These are phyloP conservation scores for Mermis nigrescens DNA, from an alignment of 2,888 invertebrate species.

Conservation along the genomic window DNA sequence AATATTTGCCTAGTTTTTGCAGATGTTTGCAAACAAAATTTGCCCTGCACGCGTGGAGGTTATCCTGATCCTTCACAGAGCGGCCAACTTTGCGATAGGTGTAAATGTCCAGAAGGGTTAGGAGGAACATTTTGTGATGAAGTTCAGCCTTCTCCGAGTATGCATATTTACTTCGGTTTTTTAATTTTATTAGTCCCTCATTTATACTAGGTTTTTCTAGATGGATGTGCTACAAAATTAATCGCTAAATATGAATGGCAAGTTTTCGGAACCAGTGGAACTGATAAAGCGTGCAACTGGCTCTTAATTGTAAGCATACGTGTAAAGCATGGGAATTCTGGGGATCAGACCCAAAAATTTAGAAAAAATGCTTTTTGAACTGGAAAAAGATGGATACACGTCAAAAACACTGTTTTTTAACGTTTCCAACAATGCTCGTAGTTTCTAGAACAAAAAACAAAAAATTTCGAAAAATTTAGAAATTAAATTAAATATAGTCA, in stretches of 20 bases:
- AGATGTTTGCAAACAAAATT: background rate
- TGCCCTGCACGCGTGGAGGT: background rate
- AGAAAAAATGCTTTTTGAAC: too few species aligned
- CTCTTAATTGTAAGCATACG: too few species aligned
- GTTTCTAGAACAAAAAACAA: too few species aligned
- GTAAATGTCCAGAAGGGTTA: background rate
- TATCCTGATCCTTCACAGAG: background rate
- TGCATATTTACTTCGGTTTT: background rate
- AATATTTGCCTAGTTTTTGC: too few species aligned
- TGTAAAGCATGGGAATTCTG: too few species aligned
- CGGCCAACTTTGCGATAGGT: background rate
- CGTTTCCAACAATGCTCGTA: too few species aligned
- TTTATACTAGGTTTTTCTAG: background rate
- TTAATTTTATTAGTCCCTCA: too few species aligned
- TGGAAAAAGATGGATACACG: too few species aligned
- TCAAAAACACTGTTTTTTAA: too few species aligned
- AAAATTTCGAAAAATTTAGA: too few species aligned
- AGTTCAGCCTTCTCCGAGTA: background rate
- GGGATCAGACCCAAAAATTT: too few species aligned
- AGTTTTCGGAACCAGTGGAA: background rate
- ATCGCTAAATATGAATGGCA: background rate
- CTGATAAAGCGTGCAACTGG: background rate
- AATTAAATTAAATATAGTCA: too few species aligned
- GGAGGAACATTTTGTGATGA: background rate
- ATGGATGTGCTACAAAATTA: background rate